Percentiles rank a stretch among this genome's conserved stretches.
These are phyloP conservation scores for Eilema caniola DNA, from an alignment of 2,888 invertebrate genomes.

Conservation along the genomic window DNA sequence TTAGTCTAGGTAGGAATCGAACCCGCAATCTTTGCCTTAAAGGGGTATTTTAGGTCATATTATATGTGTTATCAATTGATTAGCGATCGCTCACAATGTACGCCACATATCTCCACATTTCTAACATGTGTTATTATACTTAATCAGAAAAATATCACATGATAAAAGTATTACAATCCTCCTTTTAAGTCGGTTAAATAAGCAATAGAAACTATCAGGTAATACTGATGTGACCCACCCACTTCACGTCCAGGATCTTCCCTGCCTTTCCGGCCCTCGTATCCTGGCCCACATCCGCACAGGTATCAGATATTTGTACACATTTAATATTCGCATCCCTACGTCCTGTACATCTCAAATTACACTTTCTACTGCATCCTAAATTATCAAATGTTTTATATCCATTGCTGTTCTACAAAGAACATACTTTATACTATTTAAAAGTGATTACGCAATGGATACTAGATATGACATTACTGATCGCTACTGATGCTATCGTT, in stretches of 20 bases:
- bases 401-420: slow-evolving; percentile 15
- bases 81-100: too few species aligned
- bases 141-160: too few species aligned
- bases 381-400: background rate
- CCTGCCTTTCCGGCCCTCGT: slow-evolving; percentile 47
- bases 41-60: too few species aligned
- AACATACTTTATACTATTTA: background rate
- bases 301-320: slow-evolving; percentile 66
- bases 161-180: too few species aligned
- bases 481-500: background rate
- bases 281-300: slow-evolving; percentile 54
- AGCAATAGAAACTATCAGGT: background rate
- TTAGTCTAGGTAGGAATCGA: too few species aligned
- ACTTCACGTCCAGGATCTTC: slow-evolving; percentile 30
- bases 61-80: too few species aligned
- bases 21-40: too few species aligned
- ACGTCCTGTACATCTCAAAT: slow-evolving; percentile 56
- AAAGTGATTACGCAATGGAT: slow-evolving; percentile 6
- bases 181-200: too few species aligned
- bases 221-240: slow-evolving; percentile 38
- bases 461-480: background rate
- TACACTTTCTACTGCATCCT: slow-evolving; percentile 43
- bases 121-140: too few species aligned
- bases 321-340: slow-evolving; percentile 57
- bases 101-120: too few species aligned